Evolutionary conservation across 2,888 invertebrate species (phyloP), one percentile per base, ranked within the genome.

Genomic region (Nomada goodeniana): DNA sequence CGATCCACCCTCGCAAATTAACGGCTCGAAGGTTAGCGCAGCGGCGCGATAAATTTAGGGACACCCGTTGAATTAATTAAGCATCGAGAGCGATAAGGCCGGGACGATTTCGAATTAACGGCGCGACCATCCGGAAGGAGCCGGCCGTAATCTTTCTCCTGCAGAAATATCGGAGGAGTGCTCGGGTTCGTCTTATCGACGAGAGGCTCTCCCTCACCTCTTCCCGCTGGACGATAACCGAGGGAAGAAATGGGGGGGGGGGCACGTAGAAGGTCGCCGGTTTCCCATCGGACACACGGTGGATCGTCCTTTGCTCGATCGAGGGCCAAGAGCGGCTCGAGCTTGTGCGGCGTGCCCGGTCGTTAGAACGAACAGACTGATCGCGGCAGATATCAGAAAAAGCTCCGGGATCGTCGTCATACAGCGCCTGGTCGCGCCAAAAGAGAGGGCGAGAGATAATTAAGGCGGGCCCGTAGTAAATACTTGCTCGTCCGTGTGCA

Each of bases 401-500:
- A 83, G 86, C 68, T 63, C 74, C 36, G 70, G 65, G 60, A 61
- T 63, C 76, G 77, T 78, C 76, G 64, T 61, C 72, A 74, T 57
- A 63, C 20, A 61, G 50, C 29, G 65, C 78, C 79, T 73, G 85
- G 83, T 75, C 81, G 80, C 80, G 84, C 81, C 80, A 83, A 86
- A 85, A 88, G 90, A 89, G 88, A 86, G 85, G 87, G 89, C 85
- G 89, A 91, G 89, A 93, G 91, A 93, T 93, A 93, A 93, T 93
- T 93, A 93, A 93, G 92, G 91, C 89, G 88, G 91, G 90, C 90
- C 63, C 88, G 90, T 91, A 85, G 91, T 91, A 91, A 92, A 91
- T 90, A 90, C 85, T 76, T 55, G 74, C 65, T 59, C 76, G 77
- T 68, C 69, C 23, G 42, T 80, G 68, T 73, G 79, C 52, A 63